Evolutionary conservation across 1,140 invertebrate genomes (phyloP).

Genomic region (Cydia splendana): DNA sequence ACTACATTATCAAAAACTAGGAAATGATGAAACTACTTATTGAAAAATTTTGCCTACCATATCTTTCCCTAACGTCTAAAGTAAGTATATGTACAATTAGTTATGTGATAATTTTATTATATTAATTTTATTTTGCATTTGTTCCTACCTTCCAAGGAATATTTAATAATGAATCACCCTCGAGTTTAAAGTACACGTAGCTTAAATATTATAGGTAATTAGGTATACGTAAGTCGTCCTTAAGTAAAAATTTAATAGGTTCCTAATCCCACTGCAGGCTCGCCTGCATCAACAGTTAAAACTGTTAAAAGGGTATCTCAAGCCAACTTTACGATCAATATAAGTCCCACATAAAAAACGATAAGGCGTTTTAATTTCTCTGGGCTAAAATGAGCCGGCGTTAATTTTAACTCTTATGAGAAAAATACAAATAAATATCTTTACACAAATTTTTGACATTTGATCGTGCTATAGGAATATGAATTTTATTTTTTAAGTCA

Average conservation of each 20-base stretch:
- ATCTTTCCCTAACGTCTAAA: too few relatives aligned
- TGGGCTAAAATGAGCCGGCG: conserved; percentile 64
- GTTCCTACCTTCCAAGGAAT: background rate
- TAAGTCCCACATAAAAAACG: conserved; percentile 77
- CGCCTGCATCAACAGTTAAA: conserved; percentile 58
- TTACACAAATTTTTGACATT: conserved; percentile 68
- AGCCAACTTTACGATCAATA: conserved; percentile 66
- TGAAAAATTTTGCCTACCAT: too few relatives aligned
- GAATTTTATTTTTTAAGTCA: background rate
- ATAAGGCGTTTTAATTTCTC: conserved; percentile 76
- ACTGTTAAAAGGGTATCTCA: conserved; percentile 64
- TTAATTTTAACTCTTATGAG: conserved; percentile 68
- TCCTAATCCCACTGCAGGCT: conserved; percentile 47
- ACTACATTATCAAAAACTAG: too few relatives aligned
- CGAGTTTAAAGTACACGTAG: background rate
- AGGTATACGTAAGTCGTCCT: conserved; percentile 20
- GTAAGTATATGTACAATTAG: too few relatives aligned
- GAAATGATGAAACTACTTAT: too few relatives aligned
- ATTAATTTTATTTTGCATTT: background rate
- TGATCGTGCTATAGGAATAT: background rate
- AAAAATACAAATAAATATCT: conserved; percentile 45
- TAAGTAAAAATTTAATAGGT: conserved; percentile 15
- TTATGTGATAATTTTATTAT: too few relatives aligned
- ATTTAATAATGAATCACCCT: background rate
- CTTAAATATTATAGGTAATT: conserved; percentile 10